Base-by-base conservation (phyloP, 2,113 vertebrate species). In the Neogobius melanostomus region DNA sequence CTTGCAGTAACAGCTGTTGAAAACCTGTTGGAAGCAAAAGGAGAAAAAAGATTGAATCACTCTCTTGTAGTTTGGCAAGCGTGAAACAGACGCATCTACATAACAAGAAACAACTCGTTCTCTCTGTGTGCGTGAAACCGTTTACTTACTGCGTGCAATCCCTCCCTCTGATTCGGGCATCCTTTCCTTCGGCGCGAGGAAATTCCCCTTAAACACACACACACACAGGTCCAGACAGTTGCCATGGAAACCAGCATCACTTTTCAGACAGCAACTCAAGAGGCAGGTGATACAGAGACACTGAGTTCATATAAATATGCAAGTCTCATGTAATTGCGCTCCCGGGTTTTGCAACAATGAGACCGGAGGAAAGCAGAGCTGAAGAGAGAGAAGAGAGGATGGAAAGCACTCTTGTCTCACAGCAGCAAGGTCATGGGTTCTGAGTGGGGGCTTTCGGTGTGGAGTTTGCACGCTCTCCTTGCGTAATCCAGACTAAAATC, bases 191-290 rank as follows among this genome's bases (percentile, higher is more conserved):
- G 6, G 60, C 74, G 46, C 72, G n/a, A 71, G 84, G 86, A 90
- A 91, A 90, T 80, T 71, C 86, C 86, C 71, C 63, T 85, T 69
- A 71, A 45, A 73, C 57, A 71, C 65, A 76, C 75, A 77, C 67
- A 78, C n/a, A n/a, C 71, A 36, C 28, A 36, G 3, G 28, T 28
- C 17, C 53, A 65, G 72, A 57, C 53, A 17, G 84, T 89, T 90
- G 72, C 86, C 75, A 88, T 83, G 75, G 91, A 80, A 88, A 90
- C 89, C 82, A 69, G n/a, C 75, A 80, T 85, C 66, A 71, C 69
- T 85, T 86, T 67, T 72, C 74, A 69, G 69, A 36, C 59, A 72
- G 67, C 53, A 64, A 74, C 61, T 59, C 48, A 57, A 43, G 53
- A n/a, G 43, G 66, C n/a, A n/a, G 6, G 54, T 53, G 6, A 54